Percentiles rank a stretch among this genome's conserved stretches.
These are phyloP conservation scores for Chloroceryle inda DNA, from an alignment of 2,797 vertebrate species.

Conservation along the genomic window DNA sequence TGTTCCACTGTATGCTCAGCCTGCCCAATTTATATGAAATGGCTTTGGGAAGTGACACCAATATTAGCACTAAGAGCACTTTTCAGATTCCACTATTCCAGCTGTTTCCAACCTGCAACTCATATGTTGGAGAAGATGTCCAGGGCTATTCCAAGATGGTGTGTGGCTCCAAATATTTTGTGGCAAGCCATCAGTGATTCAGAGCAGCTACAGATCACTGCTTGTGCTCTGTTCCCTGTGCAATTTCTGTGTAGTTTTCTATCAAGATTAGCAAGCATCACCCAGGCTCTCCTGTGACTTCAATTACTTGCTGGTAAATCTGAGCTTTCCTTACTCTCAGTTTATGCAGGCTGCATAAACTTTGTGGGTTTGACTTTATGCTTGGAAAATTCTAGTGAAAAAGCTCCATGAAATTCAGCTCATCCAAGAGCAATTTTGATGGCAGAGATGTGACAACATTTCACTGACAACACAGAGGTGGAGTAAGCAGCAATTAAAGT, in stretches of 20 bases:
- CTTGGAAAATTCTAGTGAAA: neutral
- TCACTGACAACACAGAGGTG: neutral
- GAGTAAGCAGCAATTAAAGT: neutral
- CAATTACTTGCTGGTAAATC: neutral
- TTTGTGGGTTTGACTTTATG: neutral
- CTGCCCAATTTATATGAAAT: neutral
- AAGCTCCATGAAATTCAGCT: neutral
- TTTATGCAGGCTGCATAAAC: neutral
- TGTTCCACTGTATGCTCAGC: neutral
- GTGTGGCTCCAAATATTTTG: rapidly evolving
- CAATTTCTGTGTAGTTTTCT: neutral
- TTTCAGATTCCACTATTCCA: neutral
- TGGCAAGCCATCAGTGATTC: rapidly evolving
- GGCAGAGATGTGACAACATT: neutral
- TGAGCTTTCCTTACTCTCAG: neutral
- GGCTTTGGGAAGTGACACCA: neutral
- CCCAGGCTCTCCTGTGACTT: neutral
- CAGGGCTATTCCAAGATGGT: rapidly evolving
- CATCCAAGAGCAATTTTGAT: rapidly evolving
- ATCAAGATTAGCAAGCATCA: neutral
- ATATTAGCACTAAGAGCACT: neutral
- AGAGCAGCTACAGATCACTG: neutral
- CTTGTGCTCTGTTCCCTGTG: rapidly evolving
- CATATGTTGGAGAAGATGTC: neutral
- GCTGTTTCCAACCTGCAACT: neutral